Conservation (phyloP, 2,797 vertebrate species). For the Typhlichthys subterraneus region DNA sequence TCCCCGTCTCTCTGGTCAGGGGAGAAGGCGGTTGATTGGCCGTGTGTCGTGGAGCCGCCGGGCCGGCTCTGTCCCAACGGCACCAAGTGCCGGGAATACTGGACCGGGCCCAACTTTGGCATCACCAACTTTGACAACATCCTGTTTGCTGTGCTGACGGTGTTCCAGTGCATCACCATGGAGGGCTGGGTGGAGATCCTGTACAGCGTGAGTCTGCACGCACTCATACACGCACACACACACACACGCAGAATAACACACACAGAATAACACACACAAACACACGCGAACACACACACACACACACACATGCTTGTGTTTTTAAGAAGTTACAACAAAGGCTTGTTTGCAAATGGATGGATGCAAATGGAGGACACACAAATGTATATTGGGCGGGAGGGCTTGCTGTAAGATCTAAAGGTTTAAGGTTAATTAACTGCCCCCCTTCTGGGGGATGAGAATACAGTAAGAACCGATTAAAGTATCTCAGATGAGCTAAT, state of each 20-base stretch:
- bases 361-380: too few species aligned
- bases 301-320: neutral
- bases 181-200: conserved; percentile 93
- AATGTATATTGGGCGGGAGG: too few species aligned
- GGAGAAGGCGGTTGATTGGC: conserved; percentile 84
- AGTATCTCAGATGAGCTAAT: too few species aligned
- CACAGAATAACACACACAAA: neutral
- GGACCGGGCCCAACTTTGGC: conserved; percentile 94
- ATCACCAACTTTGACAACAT: conserved; percentile 99
- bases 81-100: conserved; percentile 84
- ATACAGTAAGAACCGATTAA: too few species aligned
- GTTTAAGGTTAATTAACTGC: too few species aligned
- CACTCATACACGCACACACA: neutral
- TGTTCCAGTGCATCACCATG: conserved; percentile 93
- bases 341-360: too few species aligned
- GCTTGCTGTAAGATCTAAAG: too few species aligned
- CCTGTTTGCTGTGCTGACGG: conserved; percentile 92
- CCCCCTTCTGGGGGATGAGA: too few species aligned
- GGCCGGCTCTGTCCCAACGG: conserved; percentile 84
- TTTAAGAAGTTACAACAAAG: too few species aligned
- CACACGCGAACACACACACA: neutral
- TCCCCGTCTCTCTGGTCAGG: conserved; percentile 71
- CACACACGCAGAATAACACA: neutral
- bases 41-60: conserved; percentile 85
- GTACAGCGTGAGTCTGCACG: conserved; percentile 78